Conservation (phyloP, 35 echinoderm and acorn worm species). For the Strongylocentrotus purpuratus region DNA sequence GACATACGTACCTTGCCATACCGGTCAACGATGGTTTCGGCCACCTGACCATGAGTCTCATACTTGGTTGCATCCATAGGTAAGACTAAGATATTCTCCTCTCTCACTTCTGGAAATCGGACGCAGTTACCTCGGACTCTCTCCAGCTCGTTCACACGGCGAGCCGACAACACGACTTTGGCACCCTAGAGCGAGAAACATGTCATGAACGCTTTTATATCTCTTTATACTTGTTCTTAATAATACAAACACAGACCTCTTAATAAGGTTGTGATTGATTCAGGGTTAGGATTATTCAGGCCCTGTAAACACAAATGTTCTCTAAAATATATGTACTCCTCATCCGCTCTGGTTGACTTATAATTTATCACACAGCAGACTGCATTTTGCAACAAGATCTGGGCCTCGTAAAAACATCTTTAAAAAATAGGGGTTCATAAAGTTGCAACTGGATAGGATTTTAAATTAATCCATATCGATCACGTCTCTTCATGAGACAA, state of each 20-base stretch:
- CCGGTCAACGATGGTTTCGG: background rate
- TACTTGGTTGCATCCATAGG: constrained; percentile 71
- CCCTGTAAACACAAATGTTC: too few species aligned
- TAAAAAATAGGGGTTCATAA: too few species aligned
- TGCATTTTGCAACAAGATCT: too few species aligned
- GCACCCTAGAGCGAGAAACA: constrained; percentile 56
- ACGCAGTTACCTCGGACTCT: constrained; percentile 75
- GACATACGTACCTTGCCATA: constrained; percentile 68
- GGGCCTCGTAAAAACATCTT: too few species aligned
- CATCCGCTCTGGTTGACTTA: too few species aligned
- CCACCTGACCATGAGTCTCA: constrained; percentile 59
- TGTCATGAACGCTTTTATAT: background rate
- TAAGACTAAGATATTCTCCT: constrained; percentile 71
- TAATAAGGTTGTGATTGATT: background rate
- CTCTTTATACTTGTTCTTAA: too few species aligned
- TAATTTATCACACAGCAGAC: too few species aligned
- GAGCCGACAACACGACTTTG: constrained; percentile 86
- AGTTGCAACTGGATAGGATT: too few species aligned
- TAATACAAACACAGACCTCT: background rate
- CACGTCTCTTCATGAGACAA: too few species aligned
- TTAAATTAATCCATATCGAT: too few species aligned
- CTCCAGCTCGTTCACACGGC: constrained; percentile 72
- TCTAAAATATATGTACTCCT: too few species aligned
- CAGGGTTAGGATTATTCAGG: too few species aligned
- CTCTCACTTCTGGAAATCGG: background rate